Evolutionary conservation across 1,140 invertebrate species (phyloP), one percentile per base, ranked within the genome.

Genomic region (Neotoxoptera formosana): DNA sequence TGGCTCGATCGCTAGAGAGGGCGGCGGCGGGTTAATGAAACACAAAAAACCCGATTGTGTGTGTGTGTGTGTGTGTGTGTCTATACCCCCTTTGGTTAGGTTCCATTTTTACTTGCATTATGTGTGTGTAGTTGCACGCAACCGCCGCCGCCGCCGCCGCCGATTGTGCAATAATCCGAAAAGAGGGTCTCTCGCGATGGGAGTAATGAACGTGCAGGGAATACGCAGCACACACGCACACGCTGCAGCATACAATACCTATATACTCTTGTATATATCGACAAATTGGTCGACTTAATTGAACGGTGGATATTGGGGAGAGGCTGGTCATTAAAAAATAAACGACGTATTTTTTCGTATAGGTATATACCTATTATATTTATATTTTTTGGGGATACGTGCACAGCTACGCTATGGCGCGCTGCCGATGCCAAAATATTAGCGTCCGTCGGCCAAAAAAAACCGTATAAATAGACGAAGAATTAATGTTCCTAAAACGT

Each of bases 111-210:
- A 89, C 87, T 23, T 11, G 87, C 51, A 36, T 89, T 56, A 45
- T 36, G 17, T 45, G 45, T 88, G 53, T 53, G 86, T 51, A 30
- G 88, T 56, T 53, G 48, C 53, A 45, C 89, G 89, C 53, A 90
- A 60, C 53, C 56, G 41, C 87, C n/a, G 17, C 86, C 47, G 48
- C 53, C 56, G 41, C 87, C n/a, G 17, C 53, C 36, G 89, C 36
- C 88, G 88, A 89, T 89, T 89, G 88, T 90, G 89, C 89, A 90
- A 90, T 90, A 90, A 90, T 90, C 89, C 89, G 89, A 90, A 90
- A 90, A 90, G 89, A 67, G 89, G 88, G 88, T 90, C 87, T 30
- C 30, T 25, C 87, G 30, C 34, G 36, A 90, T 45, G 56, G 36
- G 89, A 90, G 89, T 90, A 90, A 90, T 90, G 89, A 90, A 90